Evolutionary conservation across 1,140 invertebrate genomes (phyloP), one percentile per base, ranked within the genome.

Genomic region (Macrobrachium rosenbergii): DNA sequence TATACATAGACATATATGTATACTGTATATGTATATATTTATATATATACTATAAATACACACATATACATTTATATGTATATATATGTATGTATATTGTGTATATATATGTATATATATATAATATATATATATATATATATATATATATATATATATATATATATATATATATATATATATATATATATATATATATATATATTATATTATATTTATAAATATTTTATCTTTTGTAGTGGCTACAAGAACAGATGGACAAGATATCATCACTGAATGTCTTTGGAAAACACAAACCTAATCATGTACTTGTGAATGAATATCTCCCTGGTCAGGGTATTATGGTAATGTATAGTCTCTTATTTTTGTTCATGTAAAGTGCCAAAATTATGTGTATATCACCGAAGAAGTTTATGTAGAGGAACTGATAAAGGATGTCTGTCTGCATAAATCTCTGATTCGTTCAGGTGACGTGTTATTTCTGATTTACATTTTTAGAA

Each of bases 251-350:
- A 12, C 96, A 95, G 90, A 92, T 97, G 23, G 92, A 96, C n/a
- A 95, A 94, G 93, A 94, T 99, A 63, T 92, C 94, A 88, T 91
- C 92, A 14, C 91, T 98, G 8, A 93, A 95, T 79, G 78, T 77
- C 60, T 89, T 90, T 58, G 83, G 79, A 28, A 83, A 84, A 14
- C 69, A 80, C 52, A 88, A 90, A 59, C 96, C 98, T 19, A 99
- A 99, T 92, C 98, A 99, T 94, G 95, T 99, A 7, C 92, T 99
- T 43, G 95, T 99, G 0, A 99, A 99, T 93, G 98, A 99, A 92
- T 99, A 99, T 93, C 92, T 95, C 89, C 93, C 97, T 28, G 96
- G 96, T 0, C 98, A 99, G 93, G 98, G 97, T 45, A 98, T 98
- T 78, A 95, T 98, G 94, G 85, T 89, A 73, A 21, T 21, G 28